Evolutionary conservation across 2,888 invertebrate genomes (phyloP).

Genomic region (Sipha maydis): DNA sequence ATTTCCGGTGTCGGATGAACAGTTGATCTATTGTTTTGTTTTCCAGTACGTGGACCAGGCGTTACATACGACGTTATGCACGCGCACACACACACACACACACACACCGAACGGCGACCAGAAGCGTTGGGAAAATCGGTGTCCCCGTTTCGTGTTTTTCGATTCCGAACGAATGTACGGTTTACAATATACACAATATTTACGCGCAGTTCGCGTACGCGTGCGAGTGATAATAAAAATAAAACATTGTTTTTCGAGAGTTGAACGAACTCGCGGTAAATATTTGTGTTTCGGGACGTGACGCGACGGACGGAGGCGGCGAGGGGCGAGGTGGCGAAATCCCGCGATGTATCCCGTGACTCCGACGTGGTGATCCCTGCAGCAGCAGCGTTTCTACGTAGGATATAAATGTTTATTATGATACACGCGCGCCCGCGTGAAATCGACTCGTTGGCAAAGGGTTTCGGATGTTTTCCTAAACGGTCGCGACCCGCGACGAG

Average conservation of each 20-base stretch:
- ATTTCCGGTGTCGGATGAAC: no score
- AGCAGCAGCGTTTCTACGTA: no score
- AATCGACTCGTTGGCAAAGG: conserved; percentile 6
- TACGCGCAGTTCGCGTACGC: neutral
- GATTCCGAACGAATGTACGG: no score
- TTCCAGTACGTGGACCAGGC: no score
- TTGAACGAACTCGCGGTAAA: conserved; percentile 6
- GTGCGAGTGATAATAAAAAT: neutral
- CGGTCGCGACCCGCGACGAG: neutral
- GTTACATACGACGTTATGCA: no score
- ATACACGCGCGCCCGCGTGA: neutral
- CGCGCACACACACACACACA: no score
- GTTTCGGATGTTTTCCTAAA: neutral
- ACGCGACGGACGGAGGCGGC: neutral
- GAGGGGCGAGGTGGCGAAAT: neutral
- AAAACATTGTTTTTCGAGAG: neutral
- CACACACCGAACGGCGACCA: no score
- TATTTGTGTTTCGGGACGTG: neutral
- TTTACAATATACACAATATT: neutral
- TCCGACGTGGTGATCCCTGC: no score
- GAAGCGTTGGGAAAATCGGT: no score
- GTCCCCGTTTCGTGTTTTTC: no score
- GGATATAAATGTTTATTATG: neutral
- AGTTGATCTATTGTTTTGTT: no score
- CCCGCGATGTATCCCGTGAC: no score